These are phyloP conservation scores for Melanostigma gelatinosum DNA, from an alignment of 2,113 vertebrate species.

Conservation along the genomic window DNA sequence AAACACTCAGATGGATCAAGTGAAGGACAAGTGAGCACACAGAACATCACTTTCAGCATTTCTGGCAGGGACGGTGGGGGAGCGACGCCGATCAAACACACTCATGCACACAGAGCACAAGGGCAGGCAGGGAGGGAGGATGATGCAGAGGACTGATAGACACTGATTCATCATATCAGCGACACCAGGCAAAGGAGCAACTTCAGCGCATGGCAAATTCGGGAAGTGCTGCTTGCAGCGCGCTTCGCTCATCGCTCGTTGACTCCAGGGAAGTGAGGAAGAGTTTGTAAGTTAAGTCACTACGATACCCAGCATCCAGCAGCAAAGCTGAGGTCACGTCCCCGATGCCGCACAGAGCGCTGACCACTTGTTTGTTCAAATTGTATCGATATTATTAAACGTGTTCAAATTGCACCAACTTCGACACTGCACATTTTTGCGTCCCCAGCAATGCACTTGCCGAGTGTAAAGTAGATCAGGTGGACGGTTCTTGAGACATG, in stretches of 20 bases:
- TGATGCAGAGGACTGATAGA: conserved; percentile 3
- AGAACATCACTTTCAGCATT: conserved; percentile 59
- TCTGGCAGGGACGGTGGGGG: conserved; percentile 40
- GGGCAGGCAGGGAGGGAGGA: not conserved
- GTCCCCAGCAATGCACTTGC: no score
- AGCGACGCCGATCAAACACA: conserved; percentile 51
- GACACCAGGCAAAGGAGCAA: not conserved
- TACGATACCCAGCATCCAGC: no score
- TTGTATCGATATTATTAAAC: no score
- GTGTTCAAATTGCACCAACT: no score
- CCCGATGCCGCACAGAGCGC: no score
- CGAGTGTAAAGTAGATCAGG: not conserved
- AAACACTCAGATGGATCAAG: conserved; percentile 59
- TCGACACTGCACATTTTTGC: not conserved
- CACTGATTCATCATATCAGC: conserved; percentile 4
- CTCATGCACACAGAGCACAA: not conserved
- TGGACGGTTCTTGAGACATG: not conserved
- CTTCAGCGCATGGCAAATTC: not conserved
- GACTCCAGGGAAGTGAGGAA: no score
- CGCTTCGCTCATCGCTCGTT: no score
- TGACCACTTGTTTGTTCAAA: no score
- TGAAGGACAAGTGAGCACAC: conserved; percentile 58
- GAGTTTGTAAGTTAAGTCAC: no score
- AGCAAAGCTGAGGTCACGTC: no score
- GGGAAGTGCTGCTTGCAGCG: no score